A percentile compares a stretch with the other conserved stretches of the same genome.
Conservation (phyloP, 2,888 invertebrate species). For the Dynastes grantii region DNA sequence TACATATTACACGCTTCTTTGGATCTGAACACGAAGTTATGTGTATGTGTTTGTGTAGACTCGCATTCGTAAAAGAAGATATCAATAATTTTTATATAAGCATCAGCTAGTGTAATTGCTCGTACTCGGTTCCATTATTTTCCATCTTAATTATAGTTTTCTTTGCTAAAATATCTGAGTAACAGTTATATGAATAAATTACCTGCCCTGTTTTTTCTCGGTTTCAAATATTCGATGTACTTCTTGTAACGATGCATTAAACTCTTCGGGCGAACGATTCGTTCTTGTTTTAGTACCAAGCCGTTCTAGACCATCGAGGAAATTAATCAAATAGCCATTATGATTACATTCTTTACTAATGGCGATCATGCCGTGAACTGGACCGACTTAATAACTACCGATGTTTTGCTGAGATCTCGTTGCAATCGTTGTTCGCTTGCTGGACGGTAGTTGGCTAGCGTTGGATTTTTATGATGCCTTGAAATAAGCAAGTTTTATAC, state of each 20-base stretch:
- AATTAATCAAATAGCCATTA: constrained; percentile 46
- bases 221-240: constrained; percentile 1
- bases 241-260: constrained; percentile 9
- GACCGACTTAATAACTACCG: constrained; percentile 40
- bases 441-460: neutral
- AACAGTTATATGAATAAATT: constrained; percentile 42
- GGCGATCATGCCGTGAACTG: constrained; percentile 21
- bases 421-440: constrained; percentile 12
- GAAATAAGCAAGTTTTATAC: constrained; percentile 32
- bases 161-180: constrained; percentile 19
- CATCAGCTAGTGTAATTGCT: constrained; percentile 5
- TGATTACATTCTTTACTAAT: constrained; percentile 47
- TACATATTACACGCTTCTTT: no score
- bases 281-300: constrained; percentile 35
- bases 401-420: constrained; percentile 31
- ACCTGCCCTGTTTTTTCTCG: neutral
- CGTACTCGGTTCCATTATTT: neutral
- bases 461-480: constrained; percentile 34
- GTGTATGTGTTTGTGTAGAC: no score
- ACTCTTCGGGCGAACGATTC: constrained; percentile 26
- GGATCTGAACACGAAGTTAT: no score
- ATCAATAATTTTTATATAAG: constrained; percentile 19
- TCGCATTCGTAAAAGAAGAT: neutral
- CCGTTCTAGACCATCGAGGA: constrained; percentile 17
- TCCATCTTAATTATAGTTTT: constrained; percentile 29